These are phyloP conservation scores for Nemotelus nigrinus DNA, from an alignment of 2,888 invertebrate species.

Conservation along the genomic window DNA sequence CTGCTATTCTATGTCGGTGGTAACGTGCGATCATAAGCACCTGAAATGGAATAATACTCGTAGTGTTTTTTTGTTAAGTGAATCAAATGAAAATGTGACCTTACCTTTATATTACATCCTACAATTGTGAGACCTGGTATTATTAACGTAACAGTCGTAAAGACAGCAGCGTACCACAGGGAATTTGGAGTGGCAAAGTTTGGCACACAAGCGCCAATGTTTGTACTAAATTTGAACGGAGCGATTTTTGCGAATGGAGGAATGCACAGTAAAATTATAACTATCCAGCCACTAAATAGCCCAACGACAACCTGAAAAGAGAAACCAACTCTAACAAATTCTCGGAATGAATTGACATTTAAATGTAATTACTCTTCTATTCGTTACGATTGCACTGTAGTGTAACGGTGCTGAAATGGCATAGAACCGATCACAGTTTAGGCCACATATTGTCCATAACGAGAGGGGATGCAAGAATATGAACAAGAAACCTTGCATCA, in stretches of 20 bases:
- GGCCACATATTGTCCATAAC: slow-evolving; percentile 82
- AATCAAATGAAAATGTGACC: slow-evolving; percentile 35
- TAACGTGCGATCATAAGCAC: slow-evolving; percentile 75
- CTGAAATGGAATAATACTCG: slow-evolving; percentile 53
- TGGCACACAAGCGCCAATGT: slow-evolving; percentile 74
- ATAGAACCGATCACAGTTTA: slow-evolving; percentile 82
- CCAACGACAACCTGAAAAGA: slow-evolving; percentile 71
- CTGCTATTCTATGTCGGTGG: slow-evolving; percentile 84
- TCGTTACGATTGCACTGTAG: slow-evolving; percentile 80
- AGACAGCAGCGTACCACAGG: slow-evolving; percentile 73
- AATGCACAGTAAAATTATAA: slow-evolving; percentile 71
- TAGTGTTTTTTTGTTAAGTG: too few species aligned
- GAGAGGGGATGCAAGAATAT: slow-evolving; percentile 78
- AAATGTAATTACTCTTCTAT: slow-evolving; percentile 69
- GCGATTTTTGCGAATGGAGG: slow-evolving; percentile 73
- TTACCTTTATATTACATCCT: slow-evolving; percentile 76
- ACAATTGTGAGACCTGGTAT: slow-evolving; percentile 76
- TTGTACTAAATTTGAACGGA: slow-evolving; percentile 68
- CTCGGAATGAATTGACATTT: neutral
- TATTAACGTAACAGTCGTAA: slow-evolving; percentile 73
- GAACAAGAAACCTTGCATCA: slow-evolving; percentile 74
- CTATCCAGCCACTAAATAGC: slow-evolving; percentile 75
- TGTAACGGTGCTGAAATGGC: slow-evolving; percentile 84
- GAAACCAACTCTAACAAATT: neutral
- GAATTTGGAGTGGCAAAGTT: slow-evolving; percentile 73